Percentiles rank a stretch among this genome's conserved stretches.
Conservation (phyloP, 2,888 invertebrate genomes). For the Spicauda simplicius region DNA sequence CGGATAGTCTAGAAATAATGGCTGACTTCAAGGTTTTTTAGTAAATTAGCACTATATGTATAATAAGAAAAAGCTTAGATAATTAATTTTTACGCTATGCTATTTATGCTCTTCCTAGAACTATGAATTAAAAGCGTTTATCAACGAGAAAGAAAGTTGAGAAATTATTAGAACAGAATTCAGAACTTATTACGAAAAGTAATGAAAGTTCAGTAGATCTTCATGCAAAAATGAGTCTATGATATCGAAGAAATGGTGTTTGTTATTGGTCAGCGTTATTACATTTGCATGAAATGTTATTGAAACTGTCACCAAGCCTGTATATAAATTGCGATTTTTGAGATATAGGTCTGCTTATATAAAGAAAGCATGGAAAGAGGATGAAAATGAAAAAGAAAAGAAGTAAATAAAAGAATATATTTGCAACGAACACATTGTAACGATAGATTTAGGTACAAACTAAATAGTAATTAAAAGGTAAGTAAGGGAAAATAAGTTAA, state of each 20-base stretch:
- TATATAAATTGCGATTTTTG: slow-evolving; percentile 67
- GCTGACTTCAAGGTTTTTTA: slow-evolving; percentile 45
- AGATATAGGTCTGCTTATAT: slow-evolving; percentile 78
- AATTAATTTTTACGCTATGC: slow-evolving; percentile 69
- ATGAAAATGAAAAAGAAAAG: slow-evolving; percentile 81
- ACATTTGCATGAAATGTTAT: slow-evolving; percentile 68
- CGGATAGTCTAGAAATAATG: slow-evolving; percentile 53
- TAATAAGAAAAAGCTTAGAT: slow-evolving; percentile 52
- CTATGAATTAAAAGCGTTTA: slow-evolving; percentile 77
- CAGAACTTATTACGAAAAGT: slow-evolving; percentile 47
- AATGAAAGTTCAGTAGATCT: slow-evolving; percentile 71
- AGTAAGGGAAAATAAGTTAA: slow-evolving; percentile 68
- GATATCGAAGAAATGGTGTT: slow-evolving; percentile 83
- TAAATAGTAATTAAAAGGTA: slow-evolving; percentile 56
- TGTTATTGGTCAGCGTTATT: slow-evolving; percentile 66
- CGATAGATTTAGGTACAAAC: slow-evolving; percentile 74
- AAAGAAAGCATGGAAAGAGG: slow-evolving; percentile 79
- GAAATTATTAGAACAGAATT: slow-evolving; percentile 52
- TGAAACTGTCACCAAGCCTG: slow-evolving; percentile 78
- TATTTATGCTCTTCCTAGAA: slow-evolving; percentile 74
- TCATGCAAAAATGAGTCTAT: slow-evolving; percentile 83
- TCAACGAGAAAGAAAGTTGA: slow-evolving; percentile 66
- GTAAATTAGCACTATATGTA: slow-evolving; percentile 58
- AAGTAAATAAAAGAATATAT: slow-evolving; percentile 83
- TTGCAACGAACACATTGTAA: slow-evolving; percentile 84